Conservation (phyloP, 2,797 vertebrate genomes). For the Enoplosus armatus region DNA sequence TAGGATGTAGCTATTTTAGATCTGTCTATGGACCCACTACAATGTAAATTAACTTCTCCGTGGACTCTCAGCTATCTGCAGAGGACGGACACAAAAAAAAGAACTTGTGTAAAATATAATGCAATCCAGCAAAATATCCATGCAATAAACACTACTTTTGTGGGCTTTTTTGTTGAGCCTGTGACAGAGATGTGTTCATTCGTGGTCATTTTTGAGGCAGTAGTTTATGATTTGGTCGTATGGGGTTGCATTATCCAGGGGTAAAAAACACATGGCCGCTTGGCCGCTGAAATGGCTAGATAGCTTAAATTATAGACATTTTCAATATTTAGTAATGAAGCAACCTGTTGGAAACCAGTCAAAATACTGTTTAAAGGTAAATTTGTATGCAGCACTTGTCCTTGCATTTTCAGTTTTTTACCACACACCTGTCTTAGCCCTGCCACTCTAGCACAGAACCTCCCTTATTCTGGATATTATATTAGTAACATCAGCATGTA, state of each 20-base stretch:
- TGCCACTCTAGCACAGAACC: too few species aligned
- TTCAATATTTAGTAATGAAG: background rate
- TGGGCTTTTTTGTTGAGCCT: background rate
- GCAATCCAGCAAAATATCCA: conserved; percentile 8
- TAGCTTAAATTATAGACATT: background rate
- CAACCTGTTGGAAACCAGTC: background rate
- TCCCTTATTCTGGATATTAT: too few species aligned
- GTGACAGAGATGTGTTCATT: background rate
- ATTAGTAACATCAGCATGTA: too few species aligned
- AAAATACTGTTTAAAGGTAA: too few species aligned
- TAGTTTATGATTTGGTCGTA: background rate
- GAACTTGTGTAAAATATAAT: conserved; percentile 19
- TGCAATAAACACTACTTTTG: background rate
- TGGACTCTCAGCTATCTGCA: conserved; percentile 20
- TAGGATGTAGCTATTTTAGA: conserved; percentile 45
- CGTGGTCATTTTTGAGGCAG: background rate
- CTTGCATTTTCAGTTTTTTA: background rate
- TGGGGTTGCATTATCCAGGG: background rate
- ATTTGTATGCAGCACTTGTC: background rate
- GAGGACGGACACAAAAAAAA: conserved; percentile 11
- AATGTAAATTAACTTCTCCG: conserved; percentile 33
- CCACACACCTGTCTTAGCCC: too few species aligned
- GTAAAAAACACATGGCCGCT: background rate
- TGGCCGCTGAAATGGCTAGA: too few species aligned
- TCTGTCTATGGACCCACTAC: conserved; percentile 24